These are phyloP conservation scores for Mesoclemmys tuberculata DNA, from an alignment of 2,113 vertebrate genomes.

Conservation along the genomic window DNA sequence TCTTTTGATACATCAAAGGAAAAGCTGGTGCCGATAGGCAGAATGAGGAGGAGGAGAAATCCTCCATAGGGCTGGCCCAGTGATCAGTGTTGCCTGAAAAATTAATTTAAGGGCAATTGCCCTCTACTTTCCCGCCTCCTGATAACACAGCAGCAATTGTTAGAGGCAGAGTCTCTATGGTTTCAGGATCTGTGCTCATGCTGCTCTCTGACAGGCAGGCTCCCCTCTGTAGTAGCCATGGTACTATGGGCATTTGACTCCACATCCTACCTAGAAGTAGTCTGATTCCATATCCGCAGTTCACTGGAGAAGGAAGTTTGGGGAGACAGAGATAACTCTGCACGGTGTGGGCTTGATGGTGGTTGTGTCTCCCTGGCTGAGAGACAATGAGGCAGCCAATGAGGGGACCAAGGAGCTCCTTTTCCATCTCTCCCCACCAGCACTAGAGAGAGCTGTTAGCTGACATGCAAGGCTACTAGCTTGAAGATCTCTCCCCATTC, in stretches of 20 bases:
- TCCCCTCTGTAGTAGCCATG: neutral
- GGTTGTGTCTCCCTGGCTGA: neutral
- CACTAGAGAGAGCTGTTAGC: neutral
- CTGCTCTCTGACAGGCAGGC: neutral
- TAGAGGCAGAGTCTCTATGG: neutral
- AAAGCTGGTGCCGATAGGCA: neutral
- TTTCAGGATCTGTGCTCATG: neutral
- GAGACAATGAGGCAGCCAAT: neutral
- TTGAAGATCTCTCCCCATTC: neutral
- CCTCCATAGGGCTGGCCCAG: neutral
- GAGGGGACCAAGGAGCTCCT: neutral
- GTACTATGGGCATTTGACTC: neutral
- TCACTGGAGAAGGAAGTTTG: neutral
- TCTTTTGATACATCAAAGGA: conserved; percentile 14
- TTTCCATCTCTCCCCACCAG: neutral
- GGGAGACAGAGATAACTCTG: neutral
- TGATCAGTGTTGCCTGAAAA: neutral
- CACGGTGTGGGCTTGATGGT: neutral
- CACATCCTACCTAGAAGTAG: neutral
- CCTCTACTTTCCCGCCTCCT: neutral
- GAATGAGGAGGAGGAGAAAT: neutral
- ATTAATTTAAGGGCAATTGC: neutral
- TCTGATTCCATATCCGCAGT: neutral
- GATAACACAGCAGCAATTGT: neutral
- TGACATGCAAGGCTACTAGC: neutral